phyloP scores from a whole-genome alignment of 2,888 invertebrate species.

The Lampropteryx suffumata region DNA sequence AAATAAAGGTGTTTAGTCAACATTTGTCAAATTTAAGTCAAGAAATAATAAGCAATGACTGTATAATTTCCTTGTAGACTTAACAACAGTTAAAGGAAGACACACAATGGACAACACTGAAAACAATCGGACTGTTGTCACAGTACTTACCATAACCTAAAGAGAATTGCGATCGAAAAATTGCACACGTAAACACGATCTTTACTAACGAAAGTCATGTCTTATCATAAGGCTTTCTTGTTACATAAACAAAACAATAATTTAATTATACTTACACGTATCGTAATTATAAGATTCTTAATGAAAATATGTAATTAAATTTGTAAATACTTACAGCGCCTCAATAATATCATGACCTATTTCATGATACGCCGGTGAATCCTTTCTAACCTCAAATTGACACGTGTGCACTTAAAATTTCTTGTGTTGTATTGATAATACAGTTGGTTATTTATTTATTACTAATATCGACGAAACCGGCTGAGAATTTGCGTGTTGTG shows the following conservation, averaged over 20 bases:
- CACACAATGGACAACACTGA: conserved; percentile 29
- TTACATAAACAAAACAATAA: too few relatives aligned
- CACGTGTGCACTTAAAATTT: conserved; percentile 34
- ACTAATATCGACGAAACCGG: conserved; percentile 48
- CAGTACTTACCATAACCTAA: conserved; percentile 2
- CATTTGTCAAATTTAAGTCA: not conserved
- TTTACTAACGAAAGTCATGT: too few relatives aligned
- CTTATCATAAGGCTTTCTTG: too few relatives aligned
- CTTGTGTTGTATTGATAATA: conserved; percentile 1
- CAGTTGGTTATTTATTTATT: conserved; percentile 29
- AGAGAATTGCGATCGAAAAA: not conserved
- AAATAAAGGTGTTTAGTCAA: too few relatives aligned
- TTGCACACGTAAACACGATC: too few relatives aligned
- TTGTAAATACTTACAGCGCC: conserved; percentile 40
- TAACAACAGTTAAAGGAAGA: conserved; percentile 23
- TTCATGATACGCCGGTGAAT: conserved; percentile 21
- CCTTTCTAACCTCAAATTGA: conserved; percentile 45
- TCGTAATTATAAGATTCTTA: not conserved
- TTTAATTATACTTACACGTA: not conserved
- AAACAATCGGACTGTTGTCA: conserved; percentile 28
- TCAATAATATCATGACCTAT: conserved; percentile 46
- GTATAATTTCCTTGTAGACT: conserved; percentile 14
- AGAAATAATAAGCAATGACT: conserved; percentile 6
- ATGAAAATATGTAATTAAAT: conserved; percentile 3
- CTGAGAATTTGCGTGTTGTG: conserved; percentile 49